phyloP scores from a whole-genome alignment of 2,797 vertebrate genomes.

The Cirrhinus molitorella region DNA sequence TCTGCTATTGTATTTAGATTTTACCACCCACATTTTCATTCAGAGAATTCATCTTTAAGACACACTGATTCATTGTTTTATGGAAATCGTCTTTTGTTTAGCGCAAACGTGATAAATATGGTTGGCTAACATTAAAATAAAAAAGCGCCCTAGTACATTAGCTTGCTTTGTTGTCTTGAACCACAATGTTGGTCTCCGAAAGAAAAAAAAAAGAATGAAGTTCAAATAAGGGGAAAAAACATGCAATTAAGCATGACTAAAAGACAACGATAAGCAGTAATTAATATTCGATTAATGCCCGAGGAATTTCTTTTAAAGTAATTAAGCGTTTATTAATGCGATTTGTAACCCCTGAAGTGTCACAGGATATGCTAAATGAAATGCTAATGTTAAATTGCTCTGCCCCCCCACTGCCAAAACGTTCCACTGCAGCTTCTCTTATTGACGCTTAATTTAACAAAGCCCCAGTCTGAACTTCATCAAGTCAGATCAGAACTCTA shows the following conservation, averaged over 20 bases:
- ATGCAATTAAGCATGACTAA: conserved; percentile 82
- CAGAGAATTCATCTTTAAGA: conserved; percentile 44
- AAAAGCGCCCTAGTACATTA: conserved; percentile 16
- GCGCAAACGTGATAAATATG: conserved; percentile 50
- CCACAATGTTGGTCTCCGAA: conserved; percentile 32
- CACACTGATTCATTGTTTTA: conserved; percentile 55
- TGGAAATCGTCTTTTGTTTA: conserved; percentile 57
- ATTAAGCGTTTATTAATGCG: conserved; percentile 83
- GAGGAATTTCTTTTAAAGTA: conserved; percentile 83
- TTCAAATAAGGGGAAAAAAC: conserved; percentile 66
- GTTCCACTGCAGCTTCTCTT: conserved; percentile 65
- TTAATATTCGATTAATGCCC: conserved; percentile 85
- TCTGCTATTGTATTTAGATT: conserved; percentile 51
- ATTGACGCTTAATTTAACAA: conserved; percentile 66
- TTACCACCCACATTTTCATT: conserved; percentile 45
- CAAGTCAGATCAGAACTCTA: conserved; percentile 56
- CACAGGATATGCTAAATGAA: conserved; percentile 76
- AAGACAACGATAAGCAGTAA: conserved; percentile 82
- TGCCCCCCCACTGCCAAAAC: conserved; percentile 60
- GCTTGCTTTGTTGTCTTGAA: conserved; percentile 47
- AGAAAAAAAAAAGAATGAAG: conserved; percentile 57
- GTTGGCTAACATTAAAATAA: conserved; percentile 44
- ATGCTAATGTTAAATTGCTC: conserved; percentile 74
- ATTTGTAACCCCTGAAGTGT: conserved; percentile 84
- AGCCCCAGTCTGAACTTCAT: conserved; percentile 53